Conservation (phyloP, 2,888 invertebrate genomes). For the Platynereis dumerilii region DNA sequence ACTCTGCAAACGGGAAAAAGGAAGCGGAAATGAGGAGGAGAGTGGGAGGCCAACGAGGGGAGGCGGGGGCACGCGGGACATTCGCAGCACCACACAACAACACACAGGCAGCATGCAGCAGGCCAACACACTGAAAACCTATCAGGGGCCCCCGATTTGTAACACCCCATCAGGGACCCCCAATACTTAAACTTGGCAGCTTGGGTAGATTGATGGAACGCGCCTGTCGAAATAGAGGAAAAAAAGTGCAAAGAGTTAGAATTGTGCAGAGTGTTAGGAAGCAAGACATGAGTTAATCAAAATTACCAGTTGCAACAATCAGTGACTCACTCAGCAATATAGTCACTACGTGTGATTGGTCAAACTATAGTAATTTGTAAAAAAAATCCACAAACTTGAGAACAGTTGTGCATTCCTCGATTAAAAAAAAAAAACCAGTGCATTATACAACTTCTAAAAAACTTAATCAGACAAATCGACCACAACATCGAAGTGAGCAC, state of each 20-base stretch:
- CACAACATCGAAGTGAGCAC: no score
- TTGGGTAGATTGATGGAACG: conserved; percentile 54
- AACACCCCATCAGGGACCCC: conserved; percentile 43
- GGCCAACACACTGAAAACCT: conserved; percentile 3
- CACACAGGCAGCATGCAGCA: conserved; percentile 11
- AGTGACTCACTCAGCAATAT: no score
- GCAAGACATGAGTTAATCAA: no score
- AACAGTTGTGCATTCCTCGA: no score
- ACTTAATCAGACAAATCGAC: no score
- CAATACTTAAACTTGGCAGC: conserved; percentile 57
- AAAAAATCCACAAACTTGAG: no score
- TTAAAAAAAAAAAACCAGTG: no score
- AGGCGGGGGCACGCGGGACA: background rate
- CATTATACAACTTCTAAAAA: no score
- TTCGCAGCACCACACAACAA: background rate
- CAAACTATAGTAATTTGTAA: no score
- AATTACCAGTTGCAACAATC: no score
- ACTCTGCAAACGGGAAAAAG: conserved; percentile 35
- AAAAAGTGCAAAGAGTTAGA: conserved; percentile 12
- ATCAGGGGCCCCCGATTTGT: conserved; percentile 5
- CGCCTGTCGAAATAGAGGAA: conserved; percentile 42
- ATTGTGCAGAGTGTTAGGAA: no score
- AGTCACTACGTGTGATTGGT: no score
- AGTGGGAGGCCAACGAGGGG: background rate
- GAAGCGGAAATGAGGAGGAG: background rate